Percentiles rank a stretch among this genome's conserved stretches.
Conservation (phyloP, 2,113 vertebrate species). For the Rhinolophus sinicus region DNA sequence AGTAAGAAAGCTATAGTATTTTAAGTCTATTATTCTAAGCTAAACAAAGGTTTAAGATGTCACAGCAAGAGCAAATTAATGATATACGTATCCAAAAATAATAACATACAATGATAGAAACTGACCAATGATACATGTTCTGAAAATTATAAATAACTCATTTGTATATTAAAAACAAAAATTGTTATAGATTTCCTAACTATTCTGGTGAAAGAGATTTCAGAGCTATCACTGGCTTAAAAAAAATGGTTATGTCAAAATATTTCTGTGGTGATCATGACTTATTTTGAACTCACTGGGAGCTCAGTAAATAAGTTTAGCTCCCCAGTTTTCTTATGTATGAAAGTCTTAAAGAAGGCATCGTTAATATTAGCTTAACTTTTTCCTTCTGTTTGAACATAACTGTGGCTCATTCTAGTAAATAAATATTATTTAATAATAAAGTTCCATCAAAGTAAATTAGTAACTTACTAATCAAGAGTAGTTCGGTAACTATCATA, state of each 20-base stretch:
- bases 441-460: neutral
- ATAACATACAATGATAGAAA: neutral
- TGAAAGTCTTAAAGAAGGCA: neutral
- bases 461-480: neutral
- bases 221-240: neutral
- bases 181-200: neutral
- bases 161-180: slow-evolving; percentile 3
- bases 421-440: slow-evolving; percentile 19
- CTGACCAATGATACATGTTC: neutral
- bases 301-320: slow-evolving; percentile 20
- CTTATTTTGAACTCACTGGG: neutral
- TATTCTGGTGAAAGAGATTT: neutral
- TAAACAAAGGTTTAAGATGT: neutral
- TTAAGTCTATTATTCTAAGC: neutral
- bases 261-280: neutral
- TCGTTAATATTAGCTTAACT: neutral
- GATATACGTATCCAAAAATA: neutral
- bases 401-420: neutral
- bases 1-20: neutral
- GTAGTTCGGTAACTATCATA: neutral
- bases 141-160: neutral
- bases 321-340: neutral
- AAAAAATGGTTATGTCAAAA: neutral
- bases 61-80: neutral
- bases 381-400: neutral